phyloP scores from a whole-genome alignment of 2,888 invertebrate species.

The Ecliptopera silaceata region DNA sequence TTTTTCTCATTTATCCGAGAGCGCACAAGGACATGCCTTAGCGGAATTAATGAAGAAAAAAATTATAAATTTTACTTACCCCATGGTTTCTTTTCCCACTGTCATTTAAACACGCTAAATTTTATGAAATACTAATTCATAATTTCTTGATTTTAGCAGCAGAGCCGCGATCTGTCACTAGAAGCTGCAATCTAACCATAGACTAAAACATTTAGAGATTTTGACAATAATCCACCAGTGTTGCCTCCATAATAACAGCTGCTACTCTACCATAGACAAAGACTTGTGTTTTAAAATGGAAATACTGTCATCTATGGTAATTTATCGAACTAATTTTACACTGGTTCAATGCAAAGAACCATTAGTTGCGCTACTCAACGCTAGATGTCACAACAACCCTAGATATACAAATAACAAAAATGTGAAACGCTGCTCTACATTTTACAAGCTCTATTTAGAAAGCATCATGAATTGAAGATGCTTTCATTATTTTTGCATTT shows the following conservation, averaged over 20 bases:
- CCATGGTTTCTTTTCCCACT: constrained; percentile 92
- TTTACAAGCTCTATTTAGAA: too few relatives aligned
- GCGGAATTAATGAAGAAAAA: constrained; percentile 30
- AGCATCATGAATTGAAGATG: too few relatives aligned
- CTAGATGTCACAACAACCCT: constrained; percentile 4
- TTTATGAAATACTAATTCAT: constrained; percentile 62
- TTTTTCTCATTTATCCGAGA: constrained; percentile 42
- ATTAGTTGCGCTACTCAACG: constrained; percentile 10
- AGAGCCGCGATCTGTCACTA: constrained; percentile 57
- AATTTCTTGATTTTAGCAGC: constrained; percentile 57
- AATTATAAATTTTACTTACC: constrained; percentile 79
- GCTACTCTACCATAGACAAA: constrained; percentile 3
- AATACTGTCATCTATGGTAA: constrained; percentile 1
- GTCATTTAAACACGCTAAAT: constrained; percentile 86
- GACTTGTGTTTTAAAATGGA: not conserved
- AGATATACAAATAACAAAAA: not conserved
- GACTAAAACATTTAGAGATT: constrained; percentile 36
- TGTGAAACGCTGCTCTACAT: not conserved
- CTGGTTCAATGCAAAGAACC: not conserved
- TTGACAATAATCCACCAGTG: constrained; percentile 7
- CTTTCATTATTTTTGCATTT: too few relatives aligned
- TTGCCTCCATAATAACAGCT: constrained; percentile 10
- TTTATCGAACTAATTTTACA: not conserved
- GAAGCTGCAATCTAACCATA: constrained; percentile 57
- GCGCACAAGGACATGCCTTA: constrained; percentile 12